Evolutionary conservation across 2,888 invertebrate species (phyloP), one percentile per base, ranked within the genome.

Genomic region (Stenchaetothrips biformis): DNA sequence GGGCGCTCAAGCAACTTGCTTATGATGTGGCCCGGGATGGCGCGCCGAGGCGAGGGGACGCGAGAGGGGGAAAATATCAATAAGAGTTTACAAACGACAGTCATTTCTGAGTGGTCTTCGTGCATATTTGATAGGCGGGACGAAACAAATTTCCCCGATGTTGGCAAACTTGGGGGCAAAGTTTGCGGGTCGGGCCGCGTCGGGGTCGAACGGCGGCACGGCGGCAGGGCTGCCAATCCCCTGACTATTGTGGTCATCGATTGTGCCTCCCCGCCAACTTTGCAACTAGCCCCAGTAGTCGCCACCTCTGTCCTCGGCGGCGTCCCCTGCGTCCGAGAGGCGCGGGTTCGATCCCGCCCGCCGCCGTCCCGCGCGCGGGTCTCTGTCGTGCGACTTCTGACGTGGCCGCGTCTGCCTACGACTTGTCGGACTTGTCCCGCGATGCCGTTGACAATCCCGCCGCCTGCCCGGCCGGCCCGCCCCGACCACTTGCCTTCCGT

Each of bases 81-180:
- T 25, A 74, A 21, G 67, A 21, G 21, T 74, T 74, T 74, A 74
- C 67, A 74, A 74, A 74, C 67, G 67, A 74, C 67, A 74, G 67
- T 74, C 67, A 74, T 74, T 74, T 74, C 67, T 25, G 25, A 25
- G 67, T 74, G 67, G 67, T 74, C 67, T 74, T 74, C 67, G 25
- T 74, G 67, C 67, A 74, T 74, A 74, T 74, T 74, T 74, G 67
- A 74, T 74, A 74, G 67, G 21, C 67, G 67, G 67, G 25, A 74
- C 67, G 21, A 74, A 74, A 74, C 67, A 74, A 74, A 74, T 74
- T 74, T 74, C 21, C 67, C 67, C 67, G 67, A 74, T 74, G 67
- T 74, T 74, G 67, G 67, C 67, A 74, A 74, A 74, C 67, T 74
- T 74, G 25, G 67, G 25, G 21, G n/a, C 67, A 21, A 74, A 74